These are phyloP conservation scores for Drosophila seclusa DNA, from an alignment of 2,888 invertebrate genomes.

Conservation along the genomic window DNA sequence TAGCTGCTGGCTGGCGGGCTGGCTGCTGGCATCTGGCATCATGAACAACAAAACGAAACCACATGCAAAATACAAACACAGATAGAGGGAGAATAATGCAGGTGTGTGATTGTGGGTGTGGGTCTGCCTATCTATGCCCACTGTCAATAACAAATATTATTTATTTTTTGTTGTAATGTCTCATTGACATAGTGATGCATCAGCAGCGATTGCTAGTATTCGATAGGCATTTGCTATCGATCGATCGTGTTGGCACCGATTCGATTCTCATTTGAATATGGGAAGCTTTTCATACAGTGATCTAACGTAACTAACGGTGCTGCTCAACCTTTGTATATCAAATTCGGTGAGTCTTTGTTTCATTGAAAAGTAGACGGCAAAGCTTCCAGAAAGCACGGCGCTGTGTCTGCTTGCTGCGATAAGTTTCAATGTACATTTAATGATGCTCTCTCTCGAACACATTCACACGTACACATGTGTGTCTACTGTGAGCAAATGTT, in stretches of 20 bases:
- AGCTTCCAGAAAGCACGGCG: constrained; percentile 41
- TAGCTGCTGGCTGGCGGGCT: constrained; percentile 12
- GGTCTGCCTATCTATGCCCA: constrained; percentile 6
- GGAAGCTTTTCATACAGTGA: constrained; percentile 37
- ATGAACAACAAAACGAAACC: constrained; percentile 28
- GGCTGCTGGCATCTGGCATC: constrained; percentile 32
- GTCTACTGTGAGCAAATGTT: constrained; percentile 21
- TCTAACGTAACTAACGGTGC: constrained; percentile 26
- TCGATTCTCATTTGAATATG: constrained; percentile 22
- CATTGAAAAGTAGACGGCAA: constrained; percentile 33
- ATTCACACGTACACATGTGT: background rate
- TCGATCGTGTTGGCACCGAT: constrained; percentile 24
- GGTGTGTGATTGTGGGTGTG: constrained; percentile 34
- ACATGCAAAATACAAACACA: constrained; percentile 39
- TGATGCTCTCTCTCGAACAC: constrained; percentile 40
- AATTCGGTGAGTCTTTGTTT: constrained; percentile 23
- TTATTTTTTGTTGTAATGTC: constrained; percentile 30
- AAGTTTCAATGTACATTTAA: constrained; percentile 54
- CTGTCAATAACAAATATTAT: constrained; percentile 25
- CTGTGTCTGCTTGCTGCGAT: constrained; percentile 33
- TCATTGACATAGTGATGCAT: constrained; percentile 17
- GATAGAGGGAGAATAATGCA: constrained; percentile 11
- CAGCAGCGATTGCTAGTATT: constrained; percentile 21
- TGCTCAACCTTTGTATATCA: constrained; percentile 17
- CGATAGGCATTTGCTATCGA: constrained; percentile 45